These are phyloP conservation scores for Drosophila nigricruria DNA, from an alignment of 2,888 invertebrate species.

Conservation along the genomic window DNA sequence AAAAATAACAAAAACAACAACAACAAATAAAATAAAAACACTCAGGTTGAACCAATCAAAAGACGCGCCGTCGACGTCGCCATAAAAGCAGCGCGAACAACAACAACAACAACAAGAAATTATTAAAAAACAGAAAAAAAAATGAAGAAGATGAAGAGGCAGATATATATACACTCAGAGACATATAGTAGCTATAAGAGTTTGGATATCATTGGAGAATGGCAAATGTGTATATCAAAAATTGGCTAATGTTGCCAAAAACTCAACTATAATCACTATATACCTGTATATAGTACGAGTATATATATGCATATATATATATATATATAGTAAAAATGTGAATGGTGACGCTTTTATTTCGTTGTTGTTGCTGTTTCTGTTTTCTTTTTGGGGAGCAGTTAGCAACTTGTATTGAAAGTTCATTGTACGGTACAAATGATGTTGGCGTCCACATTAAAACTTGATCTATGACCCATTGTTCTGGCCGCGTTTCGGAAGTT, in stretches of 20 bases:
- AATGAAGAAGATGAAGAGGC: conserved; percentile 15
- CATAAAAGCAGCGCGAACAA: conserved; percentile 61
- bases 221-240: conserved; percentile 53
- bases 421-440: conserved; percentile 64
- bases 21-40: conserved; percentile 23
- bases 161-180: conserved; percentile 5
- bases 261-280: conserved; percentile 7
- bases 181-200: conserved; percentile 8
- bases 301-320: background rate
- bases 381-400: conserved; percentile 40
- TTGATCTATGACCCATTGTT: conserved; percentile 79
- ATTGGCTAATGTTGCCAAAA: conserved; percentile 62
- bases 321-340: conserved; percentile 31
- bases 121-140: conserved; percentile 42
- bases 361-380: background rate
- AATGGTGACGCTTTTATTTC: conserved; percentile 10
- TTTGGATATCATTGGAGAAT: conserved; percentile 34
- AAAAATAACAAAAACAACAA: conserved; percentile 29
- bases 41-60: conserved; percentile 73
- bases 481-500: conserved; percentile 66
- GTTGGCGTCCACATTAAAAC: conserved; percentile 69
- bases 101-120: conserved; percentile 53
- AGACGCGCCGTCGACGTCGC: conserved; percentile 65
- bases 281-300: background rate
- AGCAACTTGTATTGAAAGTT: conserved; percentile 69